phyloP scores from a whole-genome alignment of 2,113 vertebrate genomes.

The Pagrus major region DNA sequence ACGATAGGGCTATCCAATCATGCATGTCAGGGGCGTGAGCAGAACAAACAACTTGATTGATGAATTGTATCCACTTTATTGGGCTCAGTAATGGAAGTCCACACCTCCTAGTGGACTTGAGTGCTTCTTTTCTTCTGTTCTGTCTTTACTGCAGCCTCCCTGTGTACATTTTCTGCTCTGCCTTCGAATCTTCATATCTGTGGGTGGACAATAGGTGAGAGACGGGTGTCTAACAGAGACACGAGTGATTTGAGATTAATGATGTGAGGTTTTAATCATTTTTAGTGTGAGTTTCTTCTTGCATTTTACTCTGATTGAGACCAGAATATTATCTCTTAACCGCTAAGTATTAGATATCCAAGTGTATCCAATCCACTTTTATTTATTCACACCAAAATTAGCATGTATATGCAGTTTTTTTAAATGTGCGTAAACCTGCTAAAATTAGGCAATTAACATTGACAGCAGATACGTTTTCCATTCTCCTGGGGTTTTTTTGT shows the following conservation, averaged over 20 bases:
- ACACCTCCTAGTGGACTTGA: slow-evolving; percentile 1
- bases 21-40: slow-evolving; percentile 2
- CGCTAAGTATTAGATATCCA: too few species aligned
- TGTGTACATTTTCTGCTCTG: slow-evolving; percentile 15
- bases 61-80: slow-evolving; percentile 44
- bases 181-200: background rate
- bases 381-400: too few species aligned
- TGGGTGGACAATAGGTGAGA: background rate
- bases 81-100: slow-evolving; percentile 33
- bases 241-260: slow-evolving; percentile 14
- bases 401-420: too few species aligned
- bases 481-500: too few species aligned
- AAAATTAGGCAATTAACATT: too few species aligned
- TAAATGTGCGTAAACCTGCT: too few species aligned
- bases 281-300: background rate
- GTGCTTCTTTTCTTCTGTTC: slow-evolving; percentile 2
- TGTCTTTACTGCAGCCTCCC: slow-evolving; percentile 21
- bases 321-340: too few species aligned
- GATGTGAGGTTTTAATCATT: slow-evolving; percentile 29
- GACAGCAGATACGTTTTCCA: too few species aligned
- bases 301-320: slow-evolving; percentile 27
- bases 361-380: too few species aligned
- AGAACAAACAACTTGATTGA: slow-evolving; percentile 37
- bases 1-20: background rate
- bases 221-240: slow-evolving; percentile 6